Evolutionary conservation across 2,113 vertebrate species (phyloP), one percentile per base, ranked within the genome.

Genomic region (Cheilinus undulatus): DNA sequence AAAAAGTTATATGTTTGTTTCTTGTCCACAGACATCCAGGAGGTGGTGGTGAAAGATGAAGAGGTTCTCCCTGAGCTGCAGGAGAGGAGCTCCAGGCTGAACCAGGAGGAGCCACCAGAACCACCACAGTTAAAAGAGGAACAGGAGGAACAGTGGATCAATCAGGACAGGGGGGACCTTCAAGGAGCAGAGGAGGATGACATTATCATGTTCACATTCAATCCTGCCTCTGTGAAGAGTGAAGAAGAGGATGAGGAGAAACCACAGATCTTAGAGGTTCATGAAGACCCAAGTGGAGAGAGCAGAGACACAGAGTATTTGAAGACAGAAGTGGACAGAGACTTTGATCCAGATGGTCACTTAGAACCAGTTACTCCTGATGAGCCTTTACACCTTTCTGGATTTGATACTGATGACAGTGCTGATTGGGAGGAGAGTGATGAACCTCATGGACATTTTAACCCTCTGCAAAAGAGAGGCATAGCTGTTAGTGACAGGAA

Each of bases 221-320:
- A 7, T n/a, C n/a, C 0, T n/a, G 48, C 11, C 3, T 43, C 56
- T 23, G 56, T 60, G 46, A 70, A 58, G 57, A 60, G n/a, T 24
- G 68, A 70, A 43, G 40, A 42, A 17, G 56, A 51, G 2, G 66
- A 40, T 7, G 67, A 70, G 24, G 67, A 70, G 19, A 4, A 66
- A 28, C 23, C 32, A 42, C 32, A 52, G 23, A 9, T 17, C 9
- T 52, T 34, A 28, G 36, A 30, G 63, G 34, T 43, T 45, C 63
- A 66, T 27, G 36, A 24, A 0, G 38, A 3, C 7, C 49, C 20
- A 0, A 13, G n/a, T n/a, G n/a, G n/a, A n/a, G n/a, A n/a, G n/a
- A n/a, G n/a, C n/a, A n/a, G n/a, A n/a, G n/a, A n/a, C n/a, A n/a
- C n/a, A n/a, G n/a, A n/a, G n/a, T n/a, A n/a, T n/a, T n/a, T n/a